These are phyloP conservation scores for Hydractinia echinata DNA, from an alignment of 30 jellyfish, hydroid and myxozoan species.

Conservation along the genomic window DNA sequence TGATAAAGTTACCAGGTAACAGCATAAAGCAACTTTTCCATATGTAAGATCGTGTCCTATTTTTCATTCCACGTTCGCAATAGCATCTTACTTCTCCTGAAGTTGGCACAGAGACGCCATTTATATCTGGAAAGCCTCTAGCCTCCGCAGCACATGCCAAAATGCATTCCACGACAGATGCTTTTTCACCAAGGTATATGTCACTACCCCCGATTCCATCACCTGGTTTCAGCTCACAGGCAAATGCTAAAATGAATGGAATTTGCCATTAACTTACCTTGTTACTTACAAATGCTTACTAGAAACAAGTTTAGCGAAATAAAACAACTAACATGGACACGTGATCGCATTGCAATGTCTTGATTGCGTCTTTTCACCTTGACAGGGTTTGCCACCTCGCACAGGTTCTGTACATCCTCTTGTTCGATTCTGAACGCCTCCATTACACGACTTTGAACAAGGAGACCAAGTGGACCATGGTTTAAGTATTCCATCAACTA, in stretches of 20 bases:
- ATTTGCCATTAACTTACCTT: not conserved
- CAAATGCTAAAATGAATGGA: not conserved
- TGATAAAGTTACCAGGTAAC: not conserved
- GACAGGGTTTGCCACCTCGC: not conserved
- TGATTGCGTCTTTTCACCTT: not conserved
- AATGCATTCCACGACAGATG: not conserved
- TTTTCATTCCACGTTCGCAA: not conserved
- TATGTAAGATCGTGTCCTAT: not conserved
- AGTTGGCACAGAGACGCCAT: not conserved
- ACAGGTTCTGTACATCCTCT: not conserved
- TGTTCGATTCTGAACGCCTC: not conserved
- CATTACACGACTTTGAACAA: not conserved
- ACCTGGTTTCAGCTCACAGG: not conserved
- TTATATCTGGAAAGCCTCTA: not conserved
- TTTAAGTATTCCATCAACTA: not conserved
- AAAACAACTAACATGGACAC: not conserved
- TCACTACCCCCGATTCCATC: slow-evolving; percentile 9
- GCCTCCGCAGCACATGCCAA: not conserved
- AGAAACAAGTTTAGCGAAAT: not conserved
- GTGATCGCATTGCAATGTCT: not conserved
- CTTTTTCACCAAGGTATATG: not conserved
- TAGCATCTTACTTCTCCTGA: not conserved
- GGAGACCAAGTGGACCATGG: not conserved
- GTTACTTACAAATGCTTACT: not conserved
- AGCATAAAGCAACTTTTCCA: not conserved